Conservation (phyloP, 2,113 vertebrate species). For the Elanoides forficatus region DNA sequence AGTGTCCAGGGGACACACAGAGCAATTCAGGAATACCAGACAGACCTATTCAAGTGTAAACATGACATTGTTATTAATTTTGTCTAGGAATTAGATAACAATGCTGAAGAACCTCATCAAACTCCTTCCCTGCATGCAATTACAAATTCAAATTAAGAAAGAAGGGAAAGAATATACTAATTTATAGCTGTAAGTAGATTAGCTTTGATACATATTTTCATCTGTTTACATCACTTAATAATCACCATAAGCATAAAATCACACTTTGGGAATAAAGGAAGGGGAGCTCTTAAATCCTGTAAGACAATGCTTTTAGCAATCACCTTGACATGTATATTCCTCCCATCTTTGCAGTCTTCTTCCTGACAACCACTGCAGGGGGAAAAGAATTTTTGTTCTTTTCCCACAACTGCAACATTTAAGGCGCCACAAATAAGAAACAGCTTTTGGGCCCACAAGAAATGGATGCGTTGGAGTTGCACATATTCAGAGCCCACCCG, state of each 20-base stretch:
- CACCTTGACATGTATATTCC: not conserved
- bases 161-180: not conserved
- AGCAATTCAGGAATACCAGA: not conserved
- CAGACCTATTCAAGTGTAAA: not conserved
- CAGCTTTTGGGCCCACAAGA: not conserved
- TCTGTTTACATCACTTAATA: not conserved
- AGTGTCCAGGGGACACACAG: not conserved
- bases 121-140: not conserved
- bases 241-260: not conserved
- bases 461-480: fast-evolving
- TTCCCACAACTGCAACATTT: not conserved
- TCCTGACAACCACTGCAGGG: not conserved
- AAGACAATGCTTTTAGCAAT: not conserved
- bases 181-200: not conserved
- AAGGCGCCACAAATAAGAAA: not conserved
- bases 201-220: not conserved
- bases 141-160: not conserved
- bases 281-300: not conserved
- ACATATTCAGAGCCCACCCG: not conserved
- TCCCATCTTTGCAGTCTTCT: not conserved
- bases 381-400: not conserved
- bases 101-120: not conserved
- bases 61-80: not conserved
- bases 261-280: not conserved
- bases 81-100: not conserved